Evolutionary conservation across 2,797 vertebrate species (phyloP).

Genomic region (Ptychadena robeensis): DNA sequence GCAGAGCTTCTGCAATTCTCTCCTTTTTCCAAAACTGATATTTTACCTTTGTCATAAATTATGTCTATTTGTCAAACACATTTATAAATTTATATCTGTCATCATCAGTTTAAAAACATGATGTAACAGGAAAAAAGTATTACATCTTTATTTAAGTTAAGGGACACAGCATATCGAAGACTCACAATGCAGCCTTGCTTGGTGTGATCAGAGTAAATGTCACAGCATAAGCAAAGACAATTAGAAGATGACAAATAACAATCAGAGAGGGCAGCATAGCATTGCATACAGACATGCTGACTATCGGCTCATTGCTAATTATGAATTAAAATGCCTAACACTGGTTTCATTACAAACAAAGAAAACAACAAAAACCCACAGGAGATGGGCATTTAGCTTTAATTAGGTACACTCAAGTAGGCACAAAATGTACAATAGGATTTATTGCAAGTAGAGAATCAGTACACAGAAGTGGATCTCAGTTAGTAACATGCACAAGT

Average conservation of each 20-base stretch:
- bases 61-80: too few species aligned
- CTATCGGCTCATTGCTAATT: slow-evolving; percentile 61
- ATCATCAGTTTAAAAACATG: too few species aligned
- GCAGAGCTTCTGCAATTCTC: too few species aligned
- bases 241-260: slow-evolving; percentile 51
- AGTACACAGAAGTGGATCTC: slow-evolving; percentile 60
- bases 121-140: too few species aligned
- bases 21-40: too few species aligned
- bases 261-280: slow-evolving; percentile 25
- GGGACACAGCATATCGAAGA: too few species aligned
- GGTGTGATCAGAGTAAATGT: slow-evolving; percentile 28
- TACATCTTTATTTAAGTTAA: too few species aligned
- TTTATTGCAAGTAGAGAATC: slow-evolving; percentile 61
- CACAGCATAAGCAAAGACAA: slow-evolving; percentile 31
- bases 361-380: slow-evolving; percentile 12
- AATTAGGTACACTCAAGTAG: slow-evolving; percentile 63
- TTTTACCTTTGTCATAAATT: too few species aligned
- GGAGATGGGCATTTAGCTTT: slow-evolving; percentile 54
- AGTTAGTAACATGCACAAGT: slow-evolving; percentile 39
- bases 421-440: slow-evolving; percentile 67
- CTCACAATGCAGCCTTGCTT: not conserved
- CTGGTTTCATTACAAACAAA: slow-evolving; percentile 56
- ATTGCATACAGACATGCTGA: not conserved
- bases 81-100: too few species aligned
- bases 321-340: slow-evolving; percentile 53